These are phyloP conservation scores for Sebastes alutus DNA, from an alignment of 2,797 vertebrate genomes.

Conservation along the genomic window DNA sequence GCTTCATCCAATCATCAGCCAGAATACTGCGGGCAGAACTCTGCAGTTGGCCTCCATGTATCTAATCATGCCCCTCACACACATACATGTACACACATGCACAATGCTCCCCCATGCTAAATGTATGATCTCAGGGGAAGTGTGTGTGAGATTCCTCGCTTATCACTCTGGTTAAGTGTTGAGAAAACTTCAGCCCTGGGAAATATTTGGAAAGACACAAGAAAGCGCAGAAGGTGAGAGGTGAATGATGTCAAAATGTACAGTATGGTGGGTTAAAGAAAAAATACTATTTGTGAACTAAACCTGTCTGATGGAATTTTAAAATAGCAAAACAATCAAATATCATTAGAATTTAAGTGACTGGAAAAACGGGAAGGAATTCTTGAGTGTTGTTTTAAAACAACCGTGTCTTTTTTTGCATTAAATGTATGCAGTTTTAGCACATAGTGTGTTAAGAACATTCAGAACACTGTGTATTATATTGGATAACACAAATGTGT, in stretches of 20 bases:
- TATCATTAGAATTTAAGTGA: neutral
- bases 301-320: neutral
- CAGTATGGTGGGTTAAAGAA: neutral
- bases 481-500: neutral
- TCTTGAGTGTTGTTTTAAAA: neutral
- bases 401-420: neutral
- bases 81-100: neutral
- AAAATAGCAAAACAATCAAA: neutral
- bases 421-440: neutral
- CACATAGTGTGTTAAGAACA: neutral
- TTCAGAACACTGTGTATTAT: neutral
- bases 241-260: neutral
- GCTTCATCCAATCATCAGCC: conserved; percentile 50
- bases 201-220: neutral
- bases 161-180: neutral
- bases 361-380: neutral
- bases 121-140: neutral
- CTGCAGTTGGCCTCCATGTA: conserved; percentile 49
- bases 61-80: conserved; percentile 38
- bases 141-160: neutral
- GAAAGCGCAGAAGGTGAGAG: neutral
- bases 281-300: neutral
- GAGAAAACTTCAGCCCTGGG: neutral
- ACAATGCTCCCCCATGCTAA: neutral
- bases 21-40: conserved; percentile 10